Conservation (phyloP, 2,888 invertebrate species). For the Sisyra nigra region DNA sequence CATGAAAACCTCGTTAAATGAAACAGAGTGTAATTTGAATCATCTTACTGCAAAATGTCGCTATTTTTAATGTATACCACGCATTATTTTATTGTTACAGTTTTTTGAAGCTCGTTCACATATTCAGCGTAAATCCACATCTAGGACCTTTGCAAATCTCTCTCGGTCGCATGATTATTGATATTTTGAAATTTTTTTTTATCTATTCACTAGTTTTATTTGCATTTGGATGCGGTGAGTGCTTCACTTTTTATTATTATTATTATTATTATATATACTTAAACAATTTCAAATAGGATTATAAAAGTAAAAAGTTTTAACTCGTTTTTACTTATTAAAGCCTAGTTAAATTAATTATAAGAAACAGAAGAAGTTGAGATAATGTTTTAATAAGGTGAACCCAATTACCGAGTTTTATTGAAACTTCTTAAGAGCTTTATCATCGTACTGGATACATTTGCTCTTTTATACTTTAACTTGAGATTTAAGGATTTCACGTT, state of each 20-base stretch:
- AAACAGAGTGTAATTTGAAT: too few relatives aligned
- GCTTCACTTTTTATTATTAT: not conserved
- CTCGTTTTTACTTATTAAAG: not conserved
- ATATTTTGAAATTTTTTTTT: conserved; percentile 92
- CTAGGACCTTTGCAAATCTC: conserved; percentile 89
- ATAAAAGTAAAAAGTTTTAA: not conserved
- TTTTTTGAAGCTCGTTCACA: conserved; percentile 87
- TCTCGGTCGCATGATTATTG: conserved; percentile 82
- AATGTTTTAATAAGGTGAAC: not conserved
- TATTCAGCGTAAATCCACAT: conserved; percentile 94
- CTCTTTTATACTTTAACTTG: not conserved
- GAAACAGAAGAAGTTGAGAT: not conserved
- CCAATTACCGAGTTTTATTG: conserved; percentile 3
- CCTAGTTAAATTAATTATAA: conserved; percentile 1
- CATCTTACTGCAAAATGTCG: too few relatives aligned
- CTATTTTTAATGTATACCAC: too few relatives aligned
- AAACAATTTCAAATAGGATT: conserved; percentile 1
- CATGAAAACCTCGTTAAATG: too few relatives aligned
- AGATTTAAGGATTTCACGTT: too few relatives aligned
- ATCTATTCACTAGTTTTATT: conserved; percentile 85
- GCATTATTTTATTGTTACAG: conserved; percentile 35
- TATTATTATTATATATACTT: not conserved
- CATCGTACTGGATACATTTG: too few relatives aligned
- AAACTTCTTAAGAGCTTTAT: conserved; percentile 1
- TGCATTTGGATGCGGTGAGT: conserved; percentile 86